Conservation (phyloP, 2,113 vertebrate genomes). For the human (Homo sapiens) region DNA sequence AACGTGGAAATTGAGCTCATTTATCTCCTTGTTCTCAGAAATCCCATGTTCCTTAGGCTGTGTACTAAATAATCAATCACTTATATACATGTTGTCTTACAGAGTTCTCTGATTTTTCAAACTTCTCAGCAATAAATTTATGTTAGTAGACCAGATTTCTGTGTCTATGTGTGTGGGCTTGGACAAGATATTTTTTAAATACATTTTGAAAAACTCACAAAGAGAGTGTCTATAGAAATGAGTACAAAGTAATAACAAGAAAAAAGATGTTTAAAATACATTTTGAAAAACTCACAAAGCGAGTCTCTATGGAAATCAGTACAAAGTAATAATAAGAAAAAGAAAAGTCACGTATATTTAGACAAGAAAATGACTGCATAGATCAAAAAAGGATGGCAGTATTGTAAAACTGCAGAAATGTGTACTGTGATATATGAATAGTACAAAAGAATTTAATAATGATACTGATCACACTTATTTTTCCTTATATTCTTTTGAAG, state of each 20-base stretch:
- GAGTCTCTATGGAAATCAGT: not conserved
- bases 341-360: not conserved
- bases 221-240: not conserved
- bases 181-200: not conserved
- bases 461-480: not conserved
- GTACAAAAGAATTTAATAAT: not conserved
- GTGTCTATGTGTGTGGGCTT: not conserved
- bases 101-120: conserved; percentile 8
- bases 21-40: not conserved
- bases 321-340: not conserved
- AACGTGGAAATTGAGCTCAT: not conserved
- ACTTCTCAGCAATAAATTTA: not conserved
- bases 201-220: not conserved
- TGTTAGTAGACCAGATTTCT: not conserved
- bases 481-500: not conserved
- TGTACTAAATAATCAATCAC: not conserved
- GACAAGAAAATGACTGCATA: not conserved
- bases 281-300: not conserved
- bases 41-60: not conserved
- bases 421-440: not conserved
- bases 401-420: not conserved
- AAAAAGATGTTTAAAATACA: too few species aligned
- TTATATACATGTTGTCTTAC: not conserved
- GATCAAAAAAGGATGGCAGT: not conserved
- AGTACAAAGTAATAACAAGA: not conserved